A percentile compares a stretch with the other conserved stretches of the same genome.
Evolutionary conservation across 2,888 invertebrate genomes (phyloP).

Genomic region (Pherbina coryleti): DNA sequence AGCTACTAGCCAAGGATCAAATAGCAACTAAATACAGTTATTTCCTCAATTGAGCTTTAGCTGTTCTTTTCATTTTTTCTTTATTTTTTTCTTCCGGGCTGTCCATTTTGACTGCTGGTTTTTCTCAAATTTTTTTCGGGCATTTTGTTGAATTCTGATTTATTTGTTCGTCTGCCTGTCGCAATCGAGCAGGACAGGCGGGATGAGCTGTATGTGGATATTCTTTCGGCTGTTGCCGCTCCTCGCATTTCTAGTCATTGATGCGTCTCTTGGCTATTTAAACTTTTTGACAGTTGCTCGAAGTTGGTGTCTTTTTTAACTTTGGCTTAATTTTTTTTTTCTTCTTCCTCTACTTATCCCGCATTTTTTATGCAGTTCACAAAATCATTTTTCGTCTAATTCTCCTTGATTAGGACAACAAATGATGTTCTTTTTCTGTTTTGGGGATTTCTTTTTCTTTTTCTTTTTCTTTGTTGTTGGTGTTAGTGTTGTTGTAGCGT

Average conservation of each 20-base stretch:
- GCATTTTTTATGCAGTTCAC: background rate
- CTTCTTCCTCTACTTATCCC: background rate
- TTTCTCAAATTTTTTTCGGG: too few species aligned
- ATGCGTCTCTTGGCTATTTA: background rate
- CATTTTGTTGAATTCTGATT: conserved; percentile 1
- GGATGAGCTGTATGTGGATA: background rate
- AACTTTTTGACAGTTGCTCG: background rate
- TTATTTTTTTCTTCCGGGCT: background rate
- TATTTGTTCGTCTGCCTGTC: conserved; percentile 1
- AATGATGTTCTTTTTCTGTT: conserved; percentile 19
- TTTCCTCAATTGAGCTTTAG: conserved; percentile 11
- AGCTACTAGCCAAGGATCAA: background rate
- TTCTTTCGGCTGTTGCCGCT: background rate
- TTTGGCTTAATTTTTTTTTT: background rate
- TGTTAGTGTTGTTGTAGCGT: background rate
- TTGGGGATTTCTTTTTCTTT: background rate
- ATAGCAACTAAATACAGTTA: conserved; percentile 24
- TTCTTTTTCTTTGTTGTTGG: too few species aligned
- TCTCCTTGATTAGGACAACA: conserved; percentile 46
- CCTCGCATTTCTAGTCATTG: background rate
- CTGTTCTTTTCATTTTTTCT: background rate
- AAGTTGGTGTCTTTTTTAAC: background rate
- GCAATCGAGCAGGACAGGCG: background rate
- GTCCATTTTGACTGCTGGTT: too few species aligned
- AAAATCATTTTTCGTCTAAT: conserved; percentile 45